Evolutionary conservation across 2,888 invertebrate species (phyloP).

Genomic region (Archips crataeganus): DNA sequence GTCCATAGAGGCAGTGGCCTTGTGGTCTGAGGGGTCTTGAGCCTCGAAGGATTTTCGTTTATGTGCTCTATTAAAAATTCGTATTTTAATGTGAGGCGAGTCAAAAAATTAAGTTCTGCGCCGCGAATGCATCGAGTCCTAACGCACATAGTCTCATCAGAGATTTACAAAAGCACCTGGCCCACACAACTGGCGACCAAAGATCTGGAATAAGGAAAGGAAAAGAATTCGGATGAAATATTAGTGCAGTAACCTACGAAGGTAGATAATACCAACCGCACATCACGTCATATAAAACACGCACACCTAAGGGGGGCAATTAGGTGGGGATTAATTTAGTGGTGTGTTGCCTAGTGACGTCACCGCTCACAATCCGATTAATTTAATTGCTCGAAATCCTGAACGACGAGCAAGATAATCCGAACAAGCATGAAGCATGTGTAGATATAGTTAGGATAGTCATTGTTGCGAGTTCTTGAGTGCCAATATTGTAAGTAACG

Average conservation of each 20-base stretch:
- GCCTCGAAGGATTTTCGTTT: too few relatives aligned
- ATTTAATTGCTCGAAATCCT: constrained; percentile 81
- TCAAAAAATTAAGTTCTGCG: too few relatives aligned
- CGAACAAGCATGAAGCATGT: constrained; percentile 29
- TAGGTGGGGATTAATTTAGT: constrained; percentile 75
- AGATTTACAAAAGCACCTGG: too few relatives aligned
- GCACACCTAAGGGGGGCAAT: constrained; percentile 68
- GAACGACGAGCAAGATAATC: constrained; percentile 57
- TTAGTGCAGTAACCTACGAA: not conserved
- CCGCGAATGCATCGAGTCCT: too few relatives aligned
- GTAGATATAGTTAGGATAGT: constrained; percentile 23
- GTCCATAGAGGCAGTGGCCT: too few relatives aligned
- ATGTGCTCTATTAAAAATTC: too few relatives aligned
- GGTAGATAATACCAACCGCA: not conserved
- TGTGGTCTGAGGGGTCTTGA: too few relatives aligned
- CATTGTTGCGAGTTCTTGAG: constrained; percentile 11
- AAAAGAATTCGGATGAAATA: too few relatives aligned
- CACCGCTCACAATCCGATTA: constrained; percentile 79
- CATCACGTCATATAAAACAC: constrained; percentile 41
- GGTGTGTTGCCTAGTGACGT: constrained; percentile 83
- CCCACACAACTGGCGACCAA: too few relatives aligned
- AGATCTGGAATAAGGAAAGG: not conserved
- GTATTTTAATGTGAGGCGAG: too few relatives aligned
- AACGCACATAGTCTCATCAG: too few relatives aligned
- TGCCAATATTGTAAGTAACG: not conserved